Base-by-base conservation (phyloP, 2,888 invertebrate genomes). In the Apamea epomidion region DNA sequence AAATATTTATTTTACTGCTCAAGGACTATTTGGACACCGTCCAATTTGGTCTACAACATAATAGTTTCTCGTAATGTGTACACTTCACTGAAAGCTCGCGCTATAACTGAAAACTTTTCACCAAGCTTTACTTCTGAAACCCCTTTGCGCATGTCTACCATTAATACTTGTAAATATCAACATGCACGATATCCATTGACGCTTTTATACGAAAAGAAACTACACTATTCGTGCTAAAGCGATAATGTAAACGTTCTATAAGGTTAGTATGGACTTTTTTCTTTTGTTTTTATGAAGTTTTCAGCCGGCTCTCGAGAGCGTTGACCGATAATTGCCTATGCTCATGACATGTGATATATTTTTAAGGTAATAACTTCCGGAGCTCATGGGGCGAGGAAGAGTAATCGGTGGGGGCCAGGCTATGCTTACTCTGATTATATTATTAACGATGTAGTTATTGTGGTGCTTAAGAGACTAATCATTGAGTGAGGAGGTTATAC, bases 81-180 rank as follows among this genome's bases (percentile, higher is more conserved):
- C 87, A 89, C 87, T 74, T 72, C 82, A 84, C 80, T 76, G 88
- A 87, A 93, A 91, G 91, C 90, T 88, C 88, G 88, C 89, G 80
- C 72, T 89, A 75, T 85, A 87, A 94, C 94, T 94, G 92, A 93
- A 92, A 91, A 92, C 87, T 92, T 94, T 94, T 93, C 90, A 92
- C 91, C 89, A 90, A 92, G 87, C 90, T 88, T 85, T 82, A 84
- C 85, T 88, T 85, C 71, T 82, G 84, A 81, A 80, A 70, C 81
- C 82, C 84, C 83, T 88, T 84, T 91, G 93, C 94, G 94, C 94
- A 94, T 93, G 93, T 86, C 84, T 76, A 77, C 54, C n/a, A 70
- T 80, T 54, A 5, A 45, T 21, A n/a, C 18, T 42, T 12, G 68
- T 73, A 65, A 77, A 74, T 71, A 83, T 76, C 48, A 76, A 69